Percentiles rank a stretch among this genome's conserved stretches.
Conservation (phyloP, 2,113 vertebrate genomes). For the Chamaetylas fuelleborni region DNA sequence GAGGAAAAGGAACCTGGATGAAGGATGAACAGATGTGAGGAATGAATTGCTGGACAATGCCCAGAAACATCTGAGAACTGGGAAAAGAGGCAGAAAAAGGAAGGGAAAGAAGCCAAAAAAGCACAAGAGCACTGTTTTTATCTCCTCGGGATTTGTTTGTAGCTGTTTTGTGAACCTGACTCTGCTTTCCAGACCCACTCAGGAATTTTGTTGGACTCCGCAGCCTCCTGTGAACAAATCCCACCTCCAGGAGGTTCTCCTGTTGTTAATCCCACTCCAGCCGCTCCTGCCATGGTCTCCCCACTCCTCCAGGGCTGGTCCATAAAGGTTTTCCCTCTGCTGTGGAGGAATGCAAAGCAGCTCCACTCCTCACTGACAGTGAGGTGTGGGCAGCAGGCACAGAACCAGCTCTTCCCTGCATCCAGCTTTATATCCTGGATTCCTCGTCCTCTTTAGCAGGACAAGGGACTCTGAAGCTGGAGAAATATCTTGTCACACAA, state of each 20-base stretch:
- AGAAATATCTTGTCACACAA: neutral
- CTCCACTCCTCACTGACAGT: neutral
- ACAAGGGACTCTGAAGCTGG: neutral
- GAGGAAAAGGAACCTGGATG: neutral
- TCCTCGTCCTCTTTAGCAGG: neutral
- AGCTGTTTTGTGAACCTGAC: neutral
- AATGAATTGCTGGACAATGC: conserved; percentile 17
- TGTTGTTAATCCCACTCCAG: neutral
- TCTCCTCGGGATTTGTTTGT: neutral
- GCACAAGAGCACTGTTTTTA: neutral
- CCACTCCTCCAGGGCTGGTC: neutral
- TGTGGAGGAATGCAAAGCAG: neutral
- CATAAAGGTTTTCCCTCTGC: neutral
- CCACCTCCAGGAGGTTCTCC: neutral
- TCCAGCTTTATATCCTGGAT: neutral
- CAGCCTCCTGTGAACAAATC: neutral
- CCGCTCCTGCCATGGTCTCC: neutral
- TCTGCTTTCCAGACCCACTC: neutral
- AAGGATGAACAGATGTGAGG: neutral
- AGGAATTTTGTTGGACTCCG: neutral
- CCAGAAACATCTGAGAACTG: conserved; percentile 13
- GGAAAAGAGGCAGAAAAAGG: neutral
- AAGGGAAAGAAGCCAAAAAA: neutral
- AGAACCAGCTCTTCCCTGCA: neutral
- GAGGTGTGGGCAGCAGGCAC: neutral